A percentile compares a stretch with the other conserved stretches of the same genome.
Conservation (phyloP, 2,888 invertebrate genomes). For the Physocephala rufipes region DNA sequence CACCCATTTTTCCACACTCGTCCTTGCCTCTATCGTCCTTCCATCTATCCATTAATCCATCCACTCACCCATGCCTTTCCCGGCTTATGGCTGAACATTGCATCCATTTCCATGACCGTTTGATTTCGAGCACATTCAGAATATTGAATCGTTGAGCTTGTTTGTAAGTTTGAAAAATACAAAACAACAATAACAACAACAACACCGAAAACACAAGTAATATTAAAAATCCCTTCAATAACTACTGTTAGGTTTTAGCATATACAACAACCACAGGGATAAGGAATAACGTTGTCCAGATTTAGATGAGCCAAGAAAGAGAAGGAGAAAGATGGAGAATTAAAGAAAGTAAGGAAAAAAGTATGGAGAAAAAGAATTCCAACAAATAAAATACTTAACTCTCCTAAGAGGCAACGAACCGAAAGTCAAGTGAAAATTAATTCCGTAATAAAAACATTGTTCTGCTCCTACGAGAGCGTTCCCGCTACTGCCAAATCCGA, state of each 20-base stretch:
- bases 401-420: constrained; percentile 51
- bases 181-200: constrained; percentile 22
- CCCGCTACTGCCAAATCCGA: constrained; percentile 7
- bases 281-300: not conserved
- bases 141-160: constrained; percentile 37
- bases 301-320: not conserved
- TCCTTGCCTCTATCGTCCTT: not conserved
- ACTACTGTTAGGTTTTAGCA: constrained; percentile 24
- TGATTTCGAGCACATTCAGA: constrained; percentile 30
- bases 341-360: constrained; percentile 8
- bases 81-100: constrained; percentile 15
- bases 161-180: constrained; percentile 10
- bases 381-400: not conserved
- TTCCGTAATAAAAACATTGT: constrained; percentile 54
- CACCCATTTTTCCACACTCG: not conserved
- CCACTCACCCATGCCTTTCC: not conserved
- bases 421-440: constrained; percentile 64
- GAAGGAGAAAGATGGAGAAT: constrained; percentile 4
- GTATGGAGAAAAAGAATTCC: not conserved
- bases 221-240: not conserved
- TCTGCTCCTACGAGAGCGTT: not conserved
- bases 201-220: not conserved
- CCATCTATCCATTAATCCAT: not conserved
- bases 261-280: constrained; percentile 25
- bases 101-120: constrained; percentile 23